phyloP scores from a whole-genome alignment of 2,888 invertebrate genomes.

The Meteorus colon region DNA sequence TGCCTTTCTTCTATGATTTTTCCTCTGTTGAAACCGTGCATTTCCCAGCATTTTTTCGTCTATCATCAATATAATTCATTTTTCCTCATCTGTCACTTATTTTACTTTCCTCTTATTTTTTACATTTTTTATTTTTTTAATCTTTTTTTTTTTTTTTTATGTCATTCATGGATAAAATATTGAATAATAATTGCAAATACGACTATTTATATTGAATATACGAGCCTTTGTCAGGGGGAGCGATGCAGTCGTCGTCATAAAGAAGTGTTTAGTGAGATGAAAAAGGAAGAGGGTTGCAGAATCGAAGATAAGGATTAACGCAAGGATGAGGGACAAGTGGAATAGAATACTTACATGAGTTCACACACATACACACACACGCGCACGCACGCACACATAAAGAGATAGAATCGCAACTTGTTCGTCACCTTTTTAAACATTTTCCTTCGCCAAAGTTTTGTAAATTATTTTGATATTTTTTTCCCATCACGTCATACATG shows the following conservation, averaged over 20 bases:
- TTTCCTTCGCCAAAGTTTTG: slow-evolving; percentile 18
- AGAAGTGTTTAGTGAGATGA: slow-evolving; percentile 49
- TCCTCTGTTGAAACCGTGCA: no score
- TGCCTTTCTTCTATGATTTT: no score
- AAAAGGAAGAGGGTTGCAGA: neutral
- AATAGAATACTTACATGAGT: slow-evolving; percentile 7
- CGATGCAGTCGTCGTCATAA: slow-evolving; percentile 66
- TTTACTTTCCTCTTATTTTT: neutral
- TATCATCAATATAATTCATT: neutral
- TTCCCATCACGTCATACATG: neutral
- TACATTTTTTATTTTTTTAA: slow-evolving; percentile 15
- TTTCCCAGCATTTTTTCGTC: no score
- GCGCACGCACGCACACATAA: no score
- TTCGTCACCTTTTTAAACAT: slow-evolving; percentile 45
- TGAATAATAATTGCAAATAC: slow-evolving; percentile 68
- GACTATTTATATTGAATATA: slow-evolving; percentile 67
- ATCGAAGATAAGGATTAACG: neutral
- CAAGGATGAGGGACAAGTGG: neutral
- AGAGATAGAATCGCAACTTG: slow-evolving; percentile 32
- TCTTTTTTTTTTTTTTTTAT: slow-evolving; percentile 47
- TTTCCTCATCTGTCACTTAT: neutral
- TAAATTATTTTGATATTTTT: neutral
- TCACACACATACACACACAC: neutral
- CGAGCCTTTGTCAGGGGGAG: slow-evolving; percentile 67
- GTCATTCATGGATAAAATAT: slow-evolving; percentile 62